Conservation (phyloP, 2,888 invertebrate genomes). For the Ophion obscuratus region DNA sequence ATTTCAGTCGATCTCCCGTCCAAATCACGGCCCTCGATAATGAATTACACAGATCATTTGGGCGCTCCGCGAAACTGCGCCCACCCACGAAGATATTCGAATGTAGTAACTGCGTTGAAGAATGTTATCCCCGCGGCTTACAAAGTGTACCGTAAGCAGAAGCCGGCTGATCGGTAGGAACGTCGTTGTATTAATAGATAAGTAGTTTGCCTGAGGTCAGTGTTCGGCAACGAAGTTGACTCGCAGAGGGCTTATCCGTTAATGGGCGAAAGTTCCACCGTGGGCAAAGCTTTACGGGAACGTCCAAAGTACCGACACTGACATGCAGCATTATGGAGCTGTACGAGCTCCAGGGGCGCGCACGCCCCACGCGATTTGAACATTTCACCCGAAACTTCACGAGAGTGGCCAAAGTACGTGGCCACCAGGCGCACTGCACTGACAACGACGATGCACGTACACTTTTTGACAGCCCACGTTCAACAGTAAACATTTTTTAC, state of each 20-base stretch:
- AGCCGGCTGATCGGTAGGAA: not conserved
- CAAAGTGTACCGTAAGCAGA: not conserved
- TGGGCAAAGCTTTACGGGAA: constrained; percentile 67
- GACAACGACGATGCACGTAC: not conserved
- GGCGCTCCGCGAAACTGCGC: not conserved
- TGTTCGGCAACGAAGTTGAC: constrained; percentile 23
- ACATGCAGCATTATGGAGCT: constrained; percentile 49
- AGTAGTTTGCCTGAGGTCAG: constrained; percentile 24
- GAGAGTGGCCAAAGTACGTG: constrained; percentile 10
- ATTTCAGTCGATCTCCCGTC: no score
- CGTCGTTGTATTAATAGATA: constrained; percentile 6
- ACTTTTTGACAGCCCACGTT: not conserved
- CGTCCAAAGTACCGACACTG: constrained; percentile 60
- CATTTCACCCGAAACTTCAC: constrained; percentile 41
- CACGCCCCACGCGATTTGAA: constrained; percentile 24
- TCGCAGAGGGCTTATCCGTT: constrained; percentile 52
- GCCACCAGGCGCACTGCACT: not conserved
- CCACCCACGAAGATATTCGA: not conserved
- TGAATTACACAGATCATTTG: not conserved
- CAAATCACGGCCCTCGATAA: no score
- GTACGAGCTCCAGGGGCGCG: constrained; percentile 18
- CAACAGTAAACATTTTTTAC: not conserved
- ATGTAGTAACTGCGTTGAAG: not conserved
- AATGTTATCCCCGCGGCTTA: not conserved
- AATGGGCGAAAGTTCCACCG: constrained; percentile 70